Evolutionary conservation across 2,797 vertebrate species (phyloP), one percentile per base, ranked within the genome.

Genomic region (Xenops minutus): DNA sequence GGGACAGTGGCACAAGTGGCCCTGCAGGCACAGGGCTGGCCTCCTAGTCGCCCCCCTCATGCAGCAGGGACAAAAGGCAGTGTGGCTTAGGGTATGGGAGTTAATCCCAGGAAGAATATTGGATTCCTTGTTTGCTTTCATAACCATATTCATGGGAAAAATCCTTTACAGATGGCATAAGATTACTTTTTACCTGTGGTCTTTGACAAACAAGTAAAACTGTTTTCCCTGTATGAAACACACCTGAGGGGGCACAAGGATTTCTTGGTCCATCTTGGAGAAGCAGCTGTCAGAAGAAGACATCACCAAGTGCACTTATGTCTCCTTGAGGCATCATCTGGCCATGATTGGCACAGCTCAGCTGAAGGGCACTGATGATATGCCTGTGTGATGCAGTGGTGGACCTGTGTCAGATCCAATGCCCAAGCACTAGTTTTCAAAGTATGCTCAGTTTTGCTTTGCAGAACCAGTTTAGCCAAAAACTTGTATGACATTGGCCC

Each of bases 1-100:
- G 22, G 18, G 12, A 56, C 26, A 52, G 32, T 5, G 29, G 58
- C 39, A 74, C 51, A 59, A 1, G 6, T 21, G 51, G 51, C 51
- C 41, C 58, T 39, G 36, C 0, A 2, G 36, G 39, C 67, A 64
- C 0, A 0, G 37, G 5, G 4, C 15, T 79, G 2, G 3, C 10
- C 46, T 75, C 0, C 0, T 36, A 4, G 2, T 37, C 29, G 30
- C 46, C 3, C 44, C 9, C 14, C 69, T 73, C 48, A 24, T 0
- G 1, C 27, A 21, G 52, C 19, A 8, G 30, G 19, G 52, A 52
- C 29, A 12, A 21, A 86, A 58, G 14, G 32, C 26, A 67, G 29
- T 0, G 0, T 8, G 19, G 27, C 61, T 83, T 36, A 29, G 23
- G 21, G 24, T 32, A 56, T 71, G 10, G 49, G 41, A 43, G 12